A percentile compares a stretch with the other conserved stretches of the same genome.
Conservation (phyloP, 2,888 invertebrate genomes). For the Idaea dimidiata region DNA sequence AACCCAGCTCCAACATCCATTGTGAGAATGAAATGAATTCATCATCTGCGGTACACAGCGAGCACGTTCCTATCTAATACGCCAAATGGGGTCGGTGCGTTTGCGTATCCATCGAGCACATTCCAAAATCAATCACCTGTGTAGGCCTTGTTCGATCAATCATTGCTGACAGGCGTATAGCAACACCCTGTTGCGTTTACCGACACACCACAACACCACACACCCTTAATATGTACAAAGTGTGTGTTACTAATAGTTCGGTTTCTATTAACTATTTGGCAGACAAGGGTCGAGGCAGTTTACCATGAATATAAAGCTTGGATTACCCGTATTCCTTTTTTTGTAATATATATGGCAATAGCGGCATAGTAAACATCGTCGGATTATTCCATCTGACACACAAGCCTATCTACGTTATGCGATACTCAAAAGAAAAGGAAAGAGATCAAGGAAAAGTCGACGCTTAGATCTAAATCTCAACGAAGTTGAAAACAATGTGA, state of each 20-base stretch:
- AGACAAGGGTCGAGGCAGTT: constrained; percentile 16
- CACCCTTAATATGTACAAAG: constrained; percentile 10
- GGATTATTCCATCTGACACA: not conserved
- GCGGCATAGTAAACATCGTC: not conserved
- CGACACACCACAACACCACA: constrained; percentile 15
- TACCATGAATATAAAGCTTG: constrained; percentile 12
- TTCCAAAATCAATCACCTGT: constrained; percentile 46
- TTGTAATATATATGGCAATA: not conserved
- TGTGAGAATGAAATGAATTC: constrained; percentile 21
- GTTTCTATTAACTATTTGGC: constrained; percentile 16
- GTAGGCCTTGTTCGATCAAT: constrained; percentile 45
- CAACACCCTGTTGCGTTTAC: constrained; percentile 30
- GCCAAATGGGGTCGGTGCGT: constrained; percentile 37
- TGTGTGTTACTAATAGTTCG: constrained; percentile 17
- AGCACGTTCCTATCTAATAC: constrained; percentile 19
- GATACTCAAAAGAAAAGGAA: constrained; percentile 1
- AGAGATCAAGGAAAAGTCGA: not conserved
- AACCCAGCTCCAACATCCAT: not conserved
- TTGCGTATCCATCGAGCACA: constrained; percentile 44
- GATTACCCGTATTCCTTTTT: constrained; percentile 5
- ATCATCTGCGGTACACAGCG: constrained; percentile 20
- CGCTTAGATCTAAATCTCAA: not conserved
- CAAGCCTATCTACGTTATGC: not conserved
- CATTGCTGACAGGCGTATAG: constrained; percentile 37
- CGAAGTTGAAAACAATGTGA: not conserved